A percentile compares a stretch with the other conserved stretches of the same genome.
These are phyloP conservation scores for Loxodonta africana DNA, from an alignment of 2,113 vertebrate genomes.

Conservation along the genomic window DNA sequence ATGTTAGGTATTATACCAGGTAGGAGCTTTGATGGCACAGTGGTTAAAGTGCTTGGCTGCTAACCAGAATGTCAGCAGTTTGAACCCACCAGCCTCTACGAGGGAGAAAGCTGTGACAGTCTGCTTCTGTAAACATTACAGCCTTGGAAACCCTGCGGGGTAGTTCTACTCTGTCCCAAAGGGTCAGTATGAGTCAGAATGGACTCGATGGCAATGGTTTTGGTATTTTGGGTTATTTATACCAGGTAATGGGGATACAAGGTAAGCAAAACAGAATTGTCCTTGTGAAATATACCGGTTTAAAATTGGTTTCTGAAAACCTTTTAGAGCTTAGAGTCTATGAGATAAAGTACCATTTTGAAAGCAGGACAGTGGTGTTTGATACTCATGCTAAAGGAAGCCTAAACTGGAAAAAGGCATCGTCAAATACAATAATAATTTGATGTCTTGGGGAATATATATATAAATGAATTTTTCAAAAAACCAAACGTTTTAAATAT, in stretches of 20 bases:
- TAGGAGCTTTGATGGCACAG: neutral
- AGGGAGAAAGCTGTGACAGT: neutral
- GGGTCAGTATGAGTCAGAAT: neutral
- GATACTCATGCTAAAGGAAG: neutral
- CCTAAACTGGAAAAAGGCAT: constrained; percentile 54
- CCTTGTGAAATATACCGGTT: neutral
- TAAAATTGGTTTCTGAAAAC: constrained; percentile 49
- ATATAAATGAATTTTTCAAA: constrained; percentile 56
- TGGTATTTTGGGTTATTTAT: neutral
- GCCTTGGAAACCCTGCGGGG: neutral
- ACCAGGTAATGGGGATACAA: neutral
- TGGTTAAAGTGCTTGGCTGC: neutral
- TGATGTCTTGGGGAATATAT: neutral
- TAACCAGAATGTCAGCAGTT: neutral
- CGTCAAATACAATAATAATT: constrained; percentile 55
- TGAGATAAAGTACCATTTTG: constrained; percentile 40
- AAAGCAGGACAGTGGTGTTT: constrained; percentile 49
- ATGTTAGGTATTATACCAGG: neutral
- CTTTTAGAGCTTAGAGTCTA: constrained; percentile 31
- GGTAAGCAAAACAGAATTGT: constrained; percentile 37
- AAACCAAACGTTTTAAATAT: constrained; percentile 42
- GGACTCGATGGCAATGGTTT: neutral
- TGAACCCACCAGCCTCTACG: no score
- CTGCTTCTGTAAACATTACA: neutral
- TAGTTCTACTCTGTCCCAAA: neutral